Base-by-base conservation (phyloP, 2,797 vertebrate species). In the Danio aesculapii region DNA sequence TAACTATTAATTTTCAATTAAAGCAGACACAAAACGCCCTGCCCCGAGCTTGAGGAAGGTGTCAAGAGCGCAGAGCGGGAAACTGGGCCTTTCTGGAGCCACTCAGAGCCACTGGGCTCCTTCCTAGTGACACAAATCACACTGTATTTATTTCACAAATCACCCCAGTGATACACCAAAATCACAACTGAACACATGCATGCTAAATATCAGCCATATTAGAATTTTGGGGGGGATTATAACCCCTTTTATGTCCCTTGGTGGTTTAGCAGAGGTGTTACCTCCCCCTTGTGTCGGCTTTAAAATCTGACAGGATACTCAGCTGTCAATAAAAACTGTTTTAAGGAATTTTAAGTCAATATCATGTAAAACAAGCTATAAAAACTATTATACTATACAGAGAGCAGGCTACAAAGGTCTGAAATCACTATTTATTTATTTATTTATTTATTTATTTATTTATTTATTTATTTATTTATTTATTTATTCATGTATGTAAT, bases 1-100 rank as follows among this genome's bases (percentile, higher is more conserved):
- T 93, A 96, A 96, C 94, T 95, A 97, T 96, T 97, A 93, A 95
- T 97, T 97, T 98, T 97, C 96, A 97, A 97, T 97, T 96, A 96
- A 96, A 97, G 94, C 94, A 94, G 94, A 95, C 92, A 95, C 94
- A 82, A 96, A 95, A 95, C 91, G 92, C 91, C 92, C 89, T 93
- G 95, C 95, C 95, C 94, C 88, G 88, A 94, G 95, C 94, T 93
- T 93, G 93, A 93, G 93, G 94, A 95, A 93, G 95, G 94, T 96
- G 95, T 96, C 94, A 94, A 95, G 95, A 93, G 92, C 92, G 93
- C 93, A 93, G 92, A 93, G 43, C n/a, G 12, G 69, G 57, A 63
- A 57, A 68, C 13, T 5, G 30, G 71, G 75, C 64, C 52, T 79
- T 62, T 47, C 44, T 49, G n/a, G 55, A 47, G 58, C 11, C 9